Conservation (phyloP, 2,888 invertebrate genomes). For the Incurvaria masculella region DNA sequence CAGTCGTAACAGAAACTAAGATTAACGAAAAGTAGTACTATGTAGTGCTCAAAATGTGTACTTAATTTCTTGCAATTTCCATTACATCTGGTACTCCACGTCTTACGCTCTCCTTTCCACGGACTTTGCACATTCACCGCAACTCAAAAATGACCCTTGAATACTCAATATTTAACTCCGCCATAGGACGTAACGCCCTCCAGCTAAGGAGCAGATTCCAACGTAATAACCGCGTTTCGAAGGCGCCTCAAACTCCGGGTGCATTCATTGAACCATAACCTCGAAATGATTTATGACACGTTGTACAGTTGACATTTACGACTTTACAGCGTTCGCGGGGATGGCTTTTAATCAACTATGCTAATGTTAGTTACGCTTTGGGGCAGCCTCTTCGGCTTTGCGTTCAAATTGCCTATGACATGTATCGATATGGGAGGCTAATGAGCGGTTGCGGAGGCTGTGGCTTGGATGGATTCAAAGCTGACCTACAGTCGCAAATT, state of each 20-base stretch:
- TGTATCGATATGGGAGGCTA: not conserved
- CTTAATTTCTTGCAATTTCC: too few species aligned
- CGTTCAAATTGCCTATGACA: not conserved
- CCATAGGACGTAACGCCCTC: conserved; percentile 21
- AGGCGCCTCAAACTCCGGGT: not conserved
- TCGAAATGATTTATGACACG: conserved; percentile 54
- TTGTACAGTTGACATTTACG: conserved; percentile 51
- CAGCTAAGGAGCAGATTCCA: conserved; percentile 19
- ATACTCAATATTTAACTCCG: conserved; percentile 28
- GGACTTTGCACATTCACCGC: conserved; percentile 9
- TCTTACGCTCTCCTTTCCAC: conserved; percentile 32
- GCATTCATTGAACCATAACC: conserved; percentile 45
- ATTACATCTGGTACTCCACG: too few species aligned
- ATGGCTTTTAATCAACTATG: conserved; percentile 56
- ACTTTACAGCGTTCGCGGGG: conserved; percentile 44
- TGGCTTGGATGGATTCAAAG: too few species aligned
- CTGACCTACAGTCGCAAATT: too few species aligned
- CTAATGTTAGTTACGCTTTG: conserved; percentile 41
- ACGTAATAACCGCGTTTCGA: conserved; percentile 3
- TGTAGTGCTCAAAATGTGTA: too few species aligned
- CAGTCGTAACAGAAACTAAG: too few species aligned
- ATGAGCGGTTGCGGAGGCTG: not conserved
- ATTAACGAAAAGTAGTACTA: too few species aligned
- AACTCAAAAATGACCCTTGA: not conserved
- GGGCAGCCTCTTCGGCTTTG: conserved; percentile 6